Percentiles rank a stretch among this genome's conserved stretches.
Evolutionary conservation across 2,888 invertebrate genomes (phyloP).

Genomic region (Aromia moschata): DNA sequence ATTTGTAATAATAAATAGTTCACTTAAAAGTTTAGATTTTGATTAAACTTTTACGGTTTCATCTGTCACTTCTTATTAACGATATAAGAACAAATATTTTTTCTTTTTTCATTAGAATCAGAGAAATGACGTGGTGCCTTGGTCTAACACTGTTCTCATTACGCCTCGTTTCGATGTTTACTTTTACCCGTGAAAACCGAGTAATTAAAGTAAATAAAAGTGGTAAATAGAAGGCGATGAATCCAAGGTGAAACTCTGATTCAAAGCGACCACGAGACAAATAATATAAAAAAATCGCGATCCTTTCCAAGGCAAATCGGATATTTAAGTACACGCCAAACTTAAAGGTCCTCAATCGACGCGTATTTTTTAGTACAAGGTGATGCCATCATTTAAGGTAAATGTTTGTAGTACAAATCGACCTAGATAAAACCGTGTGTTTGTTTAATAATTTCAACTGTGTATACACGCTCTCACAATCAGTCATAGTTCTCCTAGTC

Average conservation of each 20-base stretch:
- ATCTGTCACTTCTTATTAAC: no score
- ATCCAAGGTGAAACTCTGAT: conserved; percentile 19
- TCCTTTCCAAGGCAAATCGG: conserved; percentile 29
- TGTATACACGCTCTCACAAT: no score
- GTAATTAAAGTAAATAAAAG: conserved; percentile 10
- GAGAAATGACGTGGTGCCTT: no score
- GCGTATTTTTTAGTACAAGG: conserved; percentile 38
- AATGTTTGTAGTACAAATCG: conserved; percentile 32
- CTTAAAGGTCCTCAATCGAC: conserved; percentile 11
- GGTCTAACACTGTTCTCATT: no score
- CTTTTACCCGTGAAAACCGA: conserved; percentile 3
- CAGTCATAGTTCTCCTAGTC: no score
- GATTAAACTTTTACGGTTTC: no score
- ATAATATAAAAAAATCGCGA: conserved; percentile 14
- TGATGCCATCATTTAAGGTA: conserved; percentile 37
- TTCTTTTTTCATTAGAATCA: no score
- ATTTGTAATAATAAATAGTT: no score
- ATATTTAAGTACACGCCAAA: conserved; percentile 24
- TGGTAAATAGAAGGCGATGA: conserved; percentile 8
- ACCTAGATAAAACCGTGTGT: conserved; percentile 34
- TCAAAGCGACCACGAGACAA: conserved; percentile 19
- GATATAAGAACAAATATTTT: no score
- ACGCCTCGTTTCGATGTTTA: no score
- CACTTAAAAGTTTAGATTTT: no score
- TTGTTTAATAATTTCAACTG: conserved; percentile 11